Base-by-base conservation (phyloP, 2,797 vertebrate genomes). In the Phalanger gymnotis region DNA sequence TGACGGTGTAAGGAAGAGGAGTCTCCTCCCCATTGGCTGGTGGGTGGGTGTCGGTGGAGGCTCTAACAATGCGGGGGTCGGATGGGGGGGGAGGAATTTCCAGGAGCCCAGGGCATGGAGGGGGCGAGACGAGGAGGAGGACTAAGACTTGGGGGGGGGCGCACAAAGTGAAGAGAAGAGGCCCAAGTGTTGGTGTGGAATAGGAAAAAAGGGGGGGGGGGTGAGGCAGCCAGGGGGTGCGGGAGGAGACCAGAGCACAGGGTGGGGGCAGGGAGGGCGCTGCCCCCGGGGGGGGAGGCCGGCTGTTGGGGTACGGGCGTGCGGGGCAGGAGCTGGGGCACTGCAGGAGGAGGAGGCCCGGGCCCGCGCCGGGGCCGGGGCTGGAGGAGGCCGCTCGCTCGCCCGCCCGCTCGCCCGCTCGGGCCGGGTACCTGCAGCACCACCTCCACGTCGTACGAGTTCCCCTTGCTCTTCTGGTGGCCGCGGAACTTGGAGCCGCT, bases 401-500 rank as follows among this genome's bases (percentile, higher is more conserved):
- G 58, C 58, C 58, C 58, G 58, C 30, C 61, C 57, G 90, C 96
- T 57, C 94, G 73, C 58, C 96, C 73, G 81, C 61, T 94, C 96
- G 95, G 54, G 93, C 94, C 94, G 94, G 99, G 98, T 98, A 99
- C 99, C 99, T 99, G 99, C 97, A 99, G 98, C 95, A 99, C 99
- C 96, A 99, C 99, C 98, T 99, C 99, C 58, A 99, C 99, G 98
- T 99, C 99, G 98, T 99, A 99, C 0, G 99, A 99, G 98, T 99
- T 99, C 96, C 99, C 99, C 98, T 99, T 99, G 98, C 99, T 99
- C 98, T 99, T 99, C 98, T 99, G 99, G 98, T 99, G 99, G 30
- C 99, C 99, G 95, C 99, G 99, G 98, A 99, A 99, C 99, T 99
- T 99, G 54, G 99, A 99, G 96, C 99, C 99, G 98, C 99, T 99